phyloP scores from a whole-genome alignment of 2,797 vertebrate genomes.

The Mallotus villosus region DNA sequence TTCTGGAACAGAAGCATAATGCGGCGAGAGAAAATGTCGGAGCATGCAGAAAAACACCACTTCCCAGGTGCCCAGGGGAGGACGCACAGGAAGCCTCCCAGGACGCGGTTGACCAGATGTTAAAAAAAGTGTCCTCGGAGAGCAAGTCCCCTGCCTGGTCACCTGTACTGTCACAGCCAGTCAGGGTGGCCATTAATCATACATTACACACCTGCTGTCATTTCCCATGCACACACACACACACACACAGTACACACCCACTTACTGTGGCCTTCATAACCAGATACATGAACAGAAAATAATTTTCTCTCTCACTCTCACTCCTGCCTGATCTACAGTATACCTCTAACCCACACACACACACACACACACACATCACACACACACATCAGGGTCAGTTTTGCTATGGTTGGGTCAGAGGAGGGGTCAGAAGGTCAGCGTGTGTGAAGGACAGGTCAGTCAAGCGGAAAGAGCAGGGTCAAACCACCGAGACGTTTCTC shows the following conservation, averaged over 20 bases:
- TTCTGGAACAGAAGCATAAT: not conserved
- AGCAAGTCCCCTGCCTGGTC: conserved; percentile 55
- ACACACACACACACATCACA: not conserved
- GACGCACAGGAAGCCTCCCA: conserved; percentile 48
- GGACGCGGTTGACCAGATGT: conserved; percentile 62
- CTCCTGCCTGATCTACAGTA: not conserved
- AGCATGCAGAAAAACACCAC: not conserved
- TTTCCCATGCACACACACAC: conserved; percentile 43
- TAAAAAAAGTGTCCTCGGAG: conserved; percentile 65
- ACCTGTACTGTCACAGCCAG: conserved; percentile 73
- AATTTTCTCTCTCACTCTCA: conserved; percentile 7
- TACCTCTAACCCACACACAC: not conserved
- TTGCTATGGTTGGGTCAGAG: not conserved
- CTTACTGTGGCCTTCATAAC: too few relatives aligned
- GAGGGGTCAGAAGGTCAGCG: not conserved
- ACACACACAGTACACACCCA: conserved; percentile 11
- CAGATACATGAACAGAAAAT: too few relatives aligned
- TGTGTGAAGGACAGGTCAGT: not conserved
- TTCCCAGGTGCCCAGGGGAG: conserved; percentile 3
- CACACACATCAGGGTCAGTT: not conserved
- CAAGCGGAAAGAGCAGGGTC: not conserved
- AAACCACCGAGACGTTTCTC: not conserved
- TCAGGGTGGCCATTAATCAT: conserved; percentile 76
- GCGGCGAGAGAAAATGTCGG: not conserved
- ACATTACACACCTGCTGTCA: conserved; percentile 62